Conservation (phyloP, 2,797 vertebrate species). For the Gastrophryne carolinensis region DNA sequence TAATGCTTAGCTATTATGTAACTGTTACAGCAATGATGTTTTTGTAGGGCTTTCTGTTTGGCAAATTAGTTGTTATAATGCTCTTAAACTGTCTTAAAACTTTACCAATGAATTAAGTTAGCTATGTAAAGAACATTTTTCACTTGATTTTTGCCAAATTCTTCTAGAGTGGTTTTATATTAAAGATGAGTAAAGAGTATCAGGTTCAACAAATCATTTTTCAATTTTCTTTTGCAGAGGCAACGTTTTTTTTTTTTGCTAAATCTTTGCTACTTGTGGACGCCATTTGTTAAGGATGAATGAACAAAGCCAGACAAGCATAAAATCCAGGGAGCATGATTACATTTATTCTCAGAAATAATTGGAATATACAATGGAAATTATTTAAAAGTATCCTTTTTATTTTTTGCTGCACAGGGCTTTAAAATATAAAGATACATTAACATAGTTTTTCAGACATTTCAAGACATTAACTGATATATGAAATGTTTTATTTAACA, state of each 20-base stretch:
- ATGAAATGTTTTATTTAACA: no score
- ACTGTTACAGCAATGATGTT: not conserved
- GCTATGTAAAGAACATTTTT: not conserved
- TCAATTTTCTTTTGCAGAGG: not conserved
- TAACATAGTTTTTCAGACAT: no score
- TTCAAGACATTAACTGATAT: no score
- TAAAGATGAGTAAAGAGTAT: not conserved
- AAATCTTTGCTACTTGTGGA: slow-evolving; percentile 15
- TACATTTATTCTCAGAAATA: slow-evolving; percentile 14
- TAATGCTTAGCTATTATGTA: not conserved
- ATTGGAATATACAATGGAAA: not conserved
- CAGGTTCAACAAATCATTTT: not conserved
- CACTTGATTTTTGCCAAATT: not conserved
- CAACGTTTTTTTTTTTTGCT: not conserved
- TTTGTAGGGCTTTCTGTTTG: not conserved
- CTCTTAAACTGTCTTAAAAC: no score
- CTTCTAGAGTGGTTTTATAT: not conserved
- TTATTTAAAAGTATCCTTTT: not conserved
- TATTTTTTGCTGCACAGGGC: not conserved
- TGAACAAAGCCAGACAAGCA: slow-evolving; percentile 20
- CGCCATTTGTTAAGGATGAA: slow-evolving; percentile 15
- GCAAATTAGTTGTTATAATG: not conserved
- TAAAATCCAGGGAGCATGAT: slow-evolving; percentile 23
- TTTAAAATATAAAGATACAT: not conserved
- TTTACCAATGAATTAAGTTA: no score